These are phyloP conservation scores for Protobothrops mucrosquamatus DNA, from an alignment of 2,113 vertebrate species.

Conservation along the genomic window DNA sequence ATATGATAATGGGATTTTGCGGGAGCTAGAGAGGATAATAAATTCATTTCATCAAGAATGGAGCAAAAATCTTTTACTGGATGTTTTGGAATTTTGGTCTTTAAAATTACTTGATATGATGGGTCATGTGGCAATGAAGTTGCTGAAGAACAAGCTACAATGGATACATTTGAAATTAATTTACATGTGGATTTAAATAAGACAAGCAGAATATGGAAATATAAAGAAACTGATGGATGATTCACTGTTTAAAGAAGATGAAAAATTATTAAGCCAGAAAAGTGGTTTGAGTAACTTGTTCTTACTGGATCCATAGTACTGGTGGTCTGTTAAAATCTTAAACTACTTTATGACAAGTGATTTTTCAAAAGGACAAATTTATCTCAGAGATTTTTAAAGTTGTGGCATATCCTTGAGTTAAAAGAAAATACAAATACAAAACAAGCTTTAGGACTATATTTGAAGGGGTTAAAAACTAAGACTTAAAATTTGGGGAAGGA, in stretches of 20 bases:
- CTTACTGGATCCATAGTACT: neutral
- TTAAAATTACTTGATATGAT: neutral
- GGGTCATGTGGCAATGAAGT: neutral
- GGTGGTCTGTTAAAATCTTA: neutral
- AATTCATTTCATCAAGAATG: neutral
- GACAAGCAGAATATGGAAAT: neutral
- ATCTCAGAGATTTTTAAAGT: neutral
- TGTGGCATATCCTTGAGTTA: neutral
- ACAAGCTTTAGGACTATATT: neutral
- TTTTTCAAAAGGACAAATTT: neutral
- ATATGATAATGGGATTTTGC: neutral
- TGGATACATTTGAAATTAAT: no score
- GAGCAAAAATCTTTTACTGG: neutral
- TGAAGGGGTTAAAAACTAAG: neutral
- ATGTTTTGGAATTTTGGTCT: neutral
- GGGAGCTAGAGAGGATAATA: neutral
- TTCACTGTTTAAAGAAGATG: neutral
- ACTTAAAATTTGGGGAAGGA: neutral
- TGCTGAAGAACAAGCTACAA: neutral
- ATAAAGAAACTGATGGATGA: neutral
- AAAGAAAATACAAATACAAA: neutral
- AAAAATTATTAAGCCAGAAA: neutral
- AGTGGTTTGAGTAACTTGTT: neutral
- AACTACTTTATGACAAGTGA: neutral
- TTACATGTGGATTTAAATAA: no score